A percentile compares a stretch with the other conserved stretches of the same genome.
phyloP scores from a whole-genome alignment of 2,113 vertebrate species.

The Periophthalmus modestus region DNA sequence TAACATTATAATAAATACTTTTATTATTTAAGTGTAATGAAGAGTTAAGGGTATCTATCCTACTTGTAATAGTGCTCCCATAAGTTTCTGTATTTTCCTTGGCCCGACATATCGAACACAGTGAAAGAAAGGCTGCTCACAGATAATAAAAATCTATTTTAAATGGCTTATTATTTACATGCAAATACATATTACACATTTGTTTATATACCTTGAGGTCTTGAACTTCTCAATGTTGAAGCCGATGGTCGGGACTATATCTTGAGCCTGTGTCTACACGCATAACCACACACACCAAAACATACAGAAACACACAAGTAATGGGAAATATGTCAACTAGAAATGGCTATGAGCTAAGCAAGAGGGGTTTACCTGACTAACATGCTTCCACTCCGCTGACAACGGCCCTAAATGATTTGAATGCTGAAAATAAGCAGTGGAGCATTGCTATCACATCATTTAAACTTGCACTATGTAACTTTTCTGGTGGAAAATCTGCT shows the following conservation, averaged over 20 bases:
- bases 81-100: slow-evolving; percentile 94
- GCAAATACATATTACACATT: background rate
- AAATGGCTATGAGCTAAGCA: slow-evolving; percentile 12
- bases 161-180: background rate
- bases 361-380: slow-evolving; percentile 67
- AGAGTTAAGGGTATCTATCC: slow-evolving; percentile 52
- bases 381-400: slow-evolving; percentile 74
- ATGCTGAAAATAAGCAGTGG: slow-evolving; percentile 69
- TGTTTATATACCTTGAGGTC: slow-evolving; percentile 86
- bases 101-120: slow-evolving; percentile 98
- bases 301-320: slow-evolving; percentile 62
- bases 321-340: slow-evolving; percentile 58
- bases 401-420: slow-evolving; percentile 70
- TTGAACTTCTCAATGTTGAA: slow-evolving; percentile 99
- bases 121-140: slow-evolving; percentile 90
- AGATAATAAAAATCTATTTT: background rate
- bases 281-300: slow-evolving; percentile 27
- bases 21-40: background rate
- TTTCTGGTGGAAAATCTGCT: background rate
- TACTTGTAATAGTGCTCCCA: slow-evolving; percentile 99
- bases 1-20: too few relatives aligned
- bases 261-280: slow-evolving; percentile 88
- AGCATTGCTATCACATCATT: slow-evolving; percentile 48
- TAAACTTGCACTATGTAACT: background rate
- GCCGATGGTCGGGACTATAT: slow-evolving; percentile 97